A percentile compares a stretch with the other conserved stretches of the same genome.
Evolutionary conservation across 2,888 invertebrate species (phyloP).

Genomic region (Aphodius sticticus): DNA sequence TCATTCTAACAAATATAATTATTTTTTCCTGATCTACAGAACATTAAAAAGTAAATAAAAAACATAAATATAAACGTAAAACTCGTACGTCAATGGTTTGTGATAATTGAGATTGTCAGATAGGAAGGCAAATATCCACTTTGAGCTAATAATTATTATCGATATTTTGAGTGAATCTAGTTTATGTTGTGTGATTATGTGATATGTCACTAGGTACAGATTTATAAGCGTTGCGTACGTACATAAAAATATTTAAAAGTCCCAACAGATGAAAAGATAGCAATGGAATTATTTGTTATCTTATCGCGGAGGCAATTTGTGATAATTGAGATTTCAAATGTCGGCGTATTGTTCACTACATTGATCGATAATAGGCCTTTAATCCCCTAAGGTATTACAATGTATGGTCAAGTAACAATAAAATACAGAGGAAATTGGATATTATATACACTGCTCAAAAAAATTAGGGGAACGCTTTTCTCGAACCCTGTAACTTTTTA

Average conservation of each 20-base stretch:
- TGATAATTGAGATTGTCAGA: not conserved
- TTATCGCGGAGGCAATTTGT: not conserved
- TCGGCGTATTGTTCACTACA: not conserved
- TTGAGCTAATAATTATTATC: too few species aligned
- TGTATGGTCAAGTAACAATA: not conserved
- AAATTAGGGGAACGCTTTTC: too few species aligned
- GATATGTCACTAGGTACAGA: not conserved
- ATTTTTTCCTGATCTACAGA: not conserved
- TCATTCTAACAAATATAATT: too few species aligned
- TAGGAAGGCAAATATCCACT: not conserved
- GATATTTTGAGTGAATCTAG: not conserved
- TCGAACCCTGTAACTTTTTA: too few species aligned
- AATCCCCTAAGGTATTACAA: not conserved
- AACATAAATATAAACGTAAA: too few species aligned
- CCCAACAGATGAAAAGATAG: not conserved
- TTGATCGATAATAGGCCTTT: too few species aligned
- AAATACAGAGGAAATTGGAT: not conserved
- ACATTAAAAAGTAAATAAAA: not conserved
- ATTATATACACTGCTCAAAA: too few species aligned
- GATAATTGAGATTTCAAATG: not conserved
- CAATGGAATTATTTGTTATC: not conserved
- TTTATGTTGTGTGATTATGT: not conserved
- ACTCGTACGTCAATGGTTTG: not conserved
- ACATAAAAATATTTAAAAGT: not conserved
- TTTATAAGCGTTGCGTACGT: not conserved